Evolutionary conservation across 2,113 vertebrate genomes (phyloP).

Genomic region (Etheostoma spectabile): DNA sequence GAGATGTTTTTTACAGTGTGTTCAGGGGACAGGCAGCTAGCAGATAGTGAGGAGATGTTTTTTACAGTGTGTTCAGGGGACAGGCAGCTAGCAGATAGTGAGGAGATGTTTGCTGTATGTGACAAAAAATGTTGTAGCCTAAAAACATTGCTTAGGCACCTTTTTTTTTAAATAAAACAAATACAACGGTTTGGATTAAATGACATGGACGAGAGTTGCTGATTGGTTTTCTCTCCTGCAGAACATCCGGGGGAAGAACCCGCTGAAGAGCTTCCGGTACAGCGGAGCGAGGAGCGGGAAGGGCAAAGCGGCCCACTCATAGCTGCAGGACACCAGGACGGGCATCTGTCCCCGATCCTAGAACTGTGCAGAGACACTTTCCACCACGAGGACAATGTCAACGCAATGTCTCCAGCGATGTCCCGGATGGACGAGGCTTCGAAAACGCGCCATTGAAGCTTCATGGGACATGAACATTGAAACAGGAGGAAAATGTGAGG

Average conservation of each 20-base stretch:
- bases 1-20: no score
- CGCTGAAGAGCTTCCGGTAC: conserved; percentile 83
- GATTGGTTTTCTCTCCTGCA: conserved; percentile 3
- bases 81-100: no score
- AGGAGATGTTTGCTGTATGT: no score
- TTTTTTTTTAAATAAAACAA: no score
- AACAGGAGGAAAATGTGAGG: neutral
- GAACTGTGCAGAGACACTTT: neutral
- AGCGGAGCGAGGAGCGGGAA: conserved; percentile 41
- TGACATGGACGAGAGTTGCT: neutral
- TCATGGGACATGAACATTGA: neutral
- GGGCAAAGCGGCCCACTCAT: conserved; percentile 52
- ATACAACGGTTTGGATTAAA: neutral
- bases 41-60: no score
- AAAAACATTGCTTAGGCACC: no score
- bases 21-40: no score
- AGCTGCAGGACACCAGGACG: neutral
- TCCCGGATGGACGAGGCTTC: neutral
- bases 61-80: no score
- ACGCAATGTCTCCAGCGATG: neutral
- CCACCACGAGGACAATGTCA: neutral
- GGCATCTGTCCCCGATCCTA: neutral
- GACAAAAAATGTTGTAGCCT: no score
- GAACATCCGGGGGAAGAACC: conserved; percentile 77
- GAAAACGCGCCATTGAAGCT: neutral